Base-by-base conservation (phyloP, 1,140 invertebrate species). In the Apis florea region DNA sequence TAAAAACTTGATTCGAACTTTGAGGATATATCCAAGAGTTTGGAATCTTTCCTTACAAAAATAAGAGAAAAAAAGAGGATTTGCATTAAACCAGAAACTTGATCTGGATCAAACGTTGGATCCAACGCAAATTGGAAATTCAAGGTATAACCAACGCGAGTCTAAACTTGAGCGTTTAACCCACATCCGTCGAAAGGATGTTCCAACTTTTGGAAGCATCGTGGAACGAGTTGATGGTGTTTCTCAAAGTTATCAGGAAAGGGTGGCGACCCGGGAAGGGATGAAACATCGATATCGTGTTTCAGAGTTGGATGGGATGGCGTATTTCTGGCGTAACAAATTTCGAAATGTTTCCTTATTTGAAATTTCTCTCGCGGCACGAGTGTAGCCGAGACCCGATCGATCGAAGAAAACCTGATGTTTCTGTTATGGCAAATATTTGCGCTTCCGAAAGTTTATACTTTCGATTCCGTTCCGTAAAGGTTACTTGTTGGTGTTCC, bases 341-440 rank as follows among this genome's bases (percentile, higher is more conserved):
- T 56, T 77, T 47, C 51, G 31, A 15, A 77, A 77, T 68, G 26
- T 56, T 58, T 49, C 40, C 63, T 15, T 40, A 31, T 0, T 26
- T 12, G 12, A 17, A 53, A 24, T 40, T 26, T 24, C 53, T 2
- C 47, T 10, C 15, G 9, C 15, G 10, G 9, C 21, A 24, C 3
- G 19, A 17, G 64, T 2, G 13, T 53, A n/a, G 15, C 21, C 26
- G 64, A n/a, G 24, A 58, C 3, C n/a, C 51, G 24, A 13, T 17
- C 12, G 64, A 49, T 21, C 10, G 51, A 17, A 24, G 49, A 19
- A n/a, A 63, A 63, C 49, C 61, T 71, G 17, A 10, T 61, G 51
- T 31, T 4, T 47, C 40, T 31, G 68, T 63, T 40, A 53, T 13
- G 12, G 47, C 68, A 79, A 72, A 79, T 79, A 79, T 79, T 79